Conservation (phyloP, 2,113 vertebrate species). For the Sarotherodon lohbergeri region DNA sequence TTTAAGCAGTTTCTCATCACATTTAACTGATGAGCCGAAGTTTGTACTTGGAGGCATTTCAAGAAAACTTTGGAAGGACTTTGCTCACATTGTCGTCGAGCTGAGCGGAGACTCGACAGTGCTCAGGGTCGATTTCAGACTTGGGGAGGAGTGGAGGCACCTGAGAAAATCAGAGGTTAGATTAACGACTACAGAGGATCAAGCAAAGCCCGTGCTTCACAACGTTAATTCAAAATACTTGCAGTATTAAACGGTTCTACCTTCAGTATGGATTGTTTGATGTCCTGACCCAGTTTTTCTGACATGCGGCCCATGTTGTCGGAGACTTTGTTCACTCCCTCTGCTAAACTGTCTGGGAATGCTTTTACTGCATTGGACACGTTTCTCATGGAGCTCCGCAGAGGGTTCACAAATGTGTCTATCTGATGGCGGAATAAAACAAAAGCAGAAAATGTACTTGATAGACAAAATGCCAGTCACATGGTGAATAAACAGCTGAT, state of each 20-base stretch:
- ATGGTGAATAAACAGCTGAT: neutral
- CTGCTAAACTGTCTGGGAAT: conserved; percentile 95
- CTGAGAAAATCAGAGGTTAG: conserved; percentile 52
- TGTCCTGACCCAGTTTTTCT: conserved; percentile 93
- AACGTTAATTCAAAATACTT: neutral
- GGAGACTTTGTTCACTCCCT: conserved; percentile 97
- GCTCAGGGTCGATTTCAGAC: conserved; percentile 88
- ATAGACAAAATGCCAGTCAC: neutral
- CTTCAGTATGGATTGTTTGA: conserved; percentile 97
- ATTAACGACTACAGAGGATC: neutral
- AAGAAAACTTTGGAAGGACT: neutral
- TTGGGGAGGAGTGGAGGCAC: conserved; percentile 91
- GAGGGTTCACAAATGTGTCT: conserved; percentile 97
- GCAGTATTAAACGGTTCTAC: conserved; percentile 51
- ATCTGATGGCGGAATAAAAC: conserved; percentile 72
- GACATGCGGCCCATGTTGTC: conserved; percentile 99
- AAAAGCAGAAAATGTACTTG: neutral
- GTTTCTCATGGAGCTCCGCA: conserved; percentile 98
- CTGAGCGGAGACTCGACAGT: conserved; percentile 93
- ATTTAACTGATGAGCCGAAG: neutral
- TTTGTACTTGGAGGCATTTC: neutral
- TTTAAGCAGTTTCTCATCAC: neutral
- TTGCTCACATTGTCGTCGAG: conserved; percentile 93
- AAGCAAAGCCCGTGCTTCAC: neutral
- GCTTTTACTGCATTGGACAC: conserved; percentile 96